Conservation (phyloP, 2,797 vertebrate genomes). For the Alfaro cultratus region DNA sequence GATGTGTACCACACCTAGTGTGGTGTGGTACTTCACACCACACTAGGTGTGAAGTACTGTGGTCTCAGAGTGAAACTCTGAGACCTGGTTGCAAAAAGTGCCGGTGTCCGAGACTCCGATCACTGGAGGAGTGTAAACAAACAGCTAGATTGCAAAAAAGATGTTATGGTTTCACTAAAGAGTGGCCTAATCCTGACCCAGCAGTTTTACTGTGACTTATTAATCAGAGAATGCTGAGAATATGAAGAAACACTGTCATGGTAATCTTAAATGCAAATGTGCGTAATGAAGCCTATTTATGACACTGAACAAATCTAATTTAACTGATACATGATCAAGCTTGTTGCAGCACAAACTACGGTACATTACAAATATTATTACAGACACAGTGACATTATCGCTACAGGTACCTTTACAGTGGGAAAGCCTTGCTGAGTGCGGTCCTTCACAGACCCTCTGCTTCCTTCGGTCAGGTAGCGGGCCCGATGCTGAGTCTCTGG, state of each 20-base stretch:
- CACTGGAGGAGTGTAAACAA: too few species aligned
- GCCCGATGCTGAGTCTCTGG: constrained; percentile 97
- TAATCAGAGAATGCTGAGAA: background rate
- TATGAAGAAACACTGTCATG: background rate
- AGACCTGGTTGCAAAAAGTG: too few species aligned
- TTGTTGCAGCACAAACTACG: background rate
- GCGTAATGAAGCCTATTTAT: background rate
- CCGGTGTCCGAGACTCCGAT: too few species aligned
- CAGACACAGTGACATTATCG: background rate
- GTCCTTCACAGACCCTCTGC: constrained; percentile 97
- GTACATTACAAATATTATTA: background rate
- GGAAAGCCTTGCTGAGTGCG: constrained; percentile 97
- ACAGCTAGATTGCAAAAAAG: too few species aligned
- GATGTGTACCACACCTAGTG: too few species aligned
- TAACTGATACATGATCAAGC: background rate
- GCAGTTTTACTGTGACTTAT: background rate
- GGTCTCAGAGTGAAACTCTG: too few species aligned
- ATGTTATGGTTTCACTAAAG: too few species aligned
- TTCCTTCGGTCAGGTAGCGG: constrained; percentile 97
- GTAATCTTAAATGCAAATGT: background rate
- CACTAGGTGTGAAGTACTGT: too few species aligned
- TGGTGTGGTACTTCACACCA: too few species aligned
- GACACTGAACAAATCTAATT: background rate
- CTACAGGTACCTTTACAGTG: constrained; percentile 89
- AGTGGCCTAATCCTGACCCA: background rate